A percentile compares a stretch with the other conserved stretches of the same genome.
Conservation (phyloP, 1,140 invertebrate genomes). For the Megathymus violae region DNA sequence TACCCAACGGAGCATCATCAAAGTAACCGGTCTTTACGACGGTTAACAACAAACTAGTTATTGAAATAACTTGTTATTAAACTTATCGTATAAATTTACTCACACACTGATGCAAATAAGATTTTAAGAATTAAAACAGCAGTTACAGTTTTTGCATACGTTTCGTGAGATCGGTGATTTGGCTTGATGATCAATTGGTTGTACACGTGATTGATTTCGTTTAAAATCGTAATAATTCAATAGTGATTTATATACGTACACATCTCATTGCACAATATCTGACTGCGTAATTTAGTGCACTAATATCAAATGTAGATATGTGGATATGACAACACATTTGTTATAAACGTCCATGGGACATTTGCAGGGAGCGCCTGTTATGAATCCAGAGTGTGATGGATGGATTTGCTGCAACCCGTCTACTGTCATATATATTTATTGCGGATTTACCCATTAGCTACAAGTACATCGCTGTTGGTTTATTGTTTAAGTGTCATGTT, state of each 20-base stretch:
- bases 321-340: constrained; percentile 59
- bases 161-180: too few relatives aligned
- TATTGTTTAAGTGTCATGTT: not conserved
- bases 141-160: too few relatives aligned
- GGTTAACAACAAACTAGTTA: not conserved
- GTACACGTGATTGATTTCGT: too few relatives aligned
- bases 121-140: too few relatives aligned
- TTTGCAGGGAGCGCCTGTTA: constrained; percentile 69
- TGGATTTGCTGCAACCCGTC: constrained; percentile 56
- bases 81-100: too few relatives aligned
- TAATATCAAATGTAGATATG: constrained; percentile 22
- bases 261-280: constrained; percentile 2
- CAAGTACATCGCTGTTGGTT: not conserved
- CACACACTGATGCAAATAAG: too few relatives aligned
- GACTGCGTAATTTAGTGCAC: not conserved
- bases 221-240: too few relatives aligned
- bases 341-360: constrained; percentile 66
- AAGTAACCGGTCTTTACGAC: not conserved
- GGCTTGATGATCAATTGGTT: too few relatives aligned
- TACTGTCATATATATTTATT: constrained; percentile 52
- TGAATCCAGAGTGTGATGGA: constrained; percentile 76
- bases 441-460: constrained; percentile 41
- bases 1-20: too few relatives aligned
- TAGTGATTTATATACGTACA: not conserved
- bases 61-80: not conserved